phyloP scores from a whole-genome alignment of 2,888 invertebrate species.

The Willowsia nigromaculata region DNA sequence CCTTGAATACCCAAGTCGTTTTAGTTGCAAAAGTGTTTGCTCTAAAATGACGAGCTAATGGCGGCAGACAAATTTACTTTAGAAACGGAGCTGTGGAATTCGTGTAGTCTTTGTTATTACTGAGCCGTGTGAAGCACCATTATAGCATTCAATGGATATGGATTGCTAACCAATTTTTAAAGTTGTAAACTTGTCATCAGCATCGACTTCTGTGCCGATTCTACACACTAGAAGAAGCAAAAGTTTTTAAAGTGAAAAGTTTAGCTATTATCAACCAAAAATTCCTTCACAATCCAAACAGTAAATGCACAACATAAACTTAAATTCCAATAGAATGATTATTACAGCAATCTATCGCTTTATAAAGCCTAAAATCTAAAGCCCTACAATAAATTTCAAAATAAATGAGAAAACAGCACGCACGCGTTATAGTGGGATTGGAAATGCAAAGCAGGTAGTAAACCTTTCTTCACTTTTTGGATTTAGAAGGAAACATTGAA shows the following conservation, averaged over 20 bases:
- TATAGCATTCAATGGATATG: not conserved
- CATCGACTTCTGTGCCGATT: not conserved
- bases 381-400: not conserved
- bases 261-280: not conserved
- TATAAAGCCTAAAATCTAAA: too few species aligned
- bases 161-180: not conserved
- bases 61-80: not conserved
- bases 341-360: too few species aligned
- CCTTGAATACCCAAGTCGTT: not conserved
- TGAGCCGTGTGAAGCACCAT: not conserved
- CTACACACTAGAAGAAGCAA: not conserved
- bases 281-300: not conserved
- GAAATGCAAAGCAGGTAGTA: not conserved
- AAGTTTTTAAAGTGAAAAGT: slow-evolving; percentile 13
- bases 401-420: not conserved
- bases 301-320: not conserved
- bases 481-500: not conserved
- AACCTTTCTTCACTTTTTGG: not conserved
- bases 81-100: not conserved
- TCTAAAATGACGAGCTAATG: not conserved
- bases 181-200: slow-evolving; percentile 19
- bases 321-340: not conserved
- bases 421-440: not conserved
- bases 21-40: not conserved
- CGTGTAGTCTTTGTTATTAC: not conserved